Base-by-base conservation (phyloP, 1,140 invertebrate genomes). In the Dendroctonus ponderosae region DNA sequence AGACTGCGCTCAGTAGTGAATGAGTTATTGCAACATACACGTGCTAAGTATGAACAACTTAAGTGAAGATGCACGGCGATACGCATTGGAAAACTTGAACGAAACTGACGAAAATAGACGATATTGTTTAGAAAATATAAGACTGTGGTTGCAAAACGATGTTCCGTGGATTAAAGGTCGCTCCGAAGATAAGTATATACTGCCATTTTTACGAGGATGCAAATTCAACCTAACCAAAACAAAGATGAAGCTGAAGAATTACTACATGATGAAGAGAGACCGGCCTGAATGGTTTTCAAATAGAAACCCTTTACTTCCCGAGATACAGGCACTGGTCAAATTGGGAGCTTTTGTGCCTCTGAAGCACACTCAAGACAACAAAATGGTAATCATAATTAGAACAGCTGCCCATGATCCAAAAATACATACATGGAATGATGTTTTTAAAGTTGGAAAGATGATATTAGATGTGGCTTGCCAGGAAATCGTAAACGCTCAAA, bases 271-370 rank as follows among this genome's bases (percentile, higher is more conserved):
- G 75, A 77, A 84, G 49, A 71, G 75, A 0, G 77, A 80, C 49
- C 70, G 80, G 38, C 76, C 83, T 0, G 83, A 87, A 73, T 88
- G 87, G 86, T 89, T 84, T 71, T 53, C 68, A 6, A 80, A 86
- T 58, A 79, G 85, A 59, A 80, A 89, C 79, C 87, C 87, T 5
- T 70, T 77, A 12, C 67, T 83, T 8, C 81, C 83, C 3, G 80
- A 84, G 74, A 64, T 88, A 15, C 81, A 83, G 67, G 83, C 85
- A 59, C 67, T 89, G 2, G 78, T 86, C 0, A 70, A 82, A 42
- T 54, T 87, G 1, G 87, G 86, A 62, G 78, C 84, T 5, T 84
- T 87, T 70, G 71, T 89, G 0, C 86, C 86, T 2, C 71, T 89
- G 15, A 78, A 76, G 41, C 75, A 76, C n/a, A 41, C 66, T 26